phyloP scores from a whole-genome alignment of 2,113 vertebrate species.

The Pitta sordida region DNA sequence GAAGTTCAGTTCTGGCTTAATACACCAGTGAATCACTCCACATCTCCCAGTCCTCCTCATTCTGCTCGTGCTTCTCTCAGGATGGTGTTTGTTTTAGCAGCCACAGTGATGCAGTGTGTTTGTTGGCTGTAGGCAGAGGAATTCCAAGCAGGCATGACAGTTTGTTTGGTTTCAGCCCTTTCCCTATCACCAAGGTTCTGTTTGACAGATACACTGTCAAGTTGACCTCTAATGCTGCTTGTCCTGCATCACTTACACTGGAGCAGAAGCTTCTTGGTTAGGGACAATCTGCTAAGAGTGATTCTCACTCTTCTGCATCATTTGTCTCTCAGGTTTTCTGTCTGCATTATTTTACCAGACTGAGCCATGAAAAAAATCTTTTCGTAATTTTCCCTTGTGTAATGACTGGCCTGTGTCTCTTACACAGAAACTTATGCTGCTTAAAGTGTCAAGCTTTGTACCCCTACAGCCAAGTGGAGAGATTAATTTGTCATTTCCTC shows the following conservation, averaged over 20 bases:
- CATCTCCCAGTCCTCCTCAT: neutral
- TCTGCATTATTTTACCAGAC: neutral
- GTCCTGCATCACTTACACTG: neutral
- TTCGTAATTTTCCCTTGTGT: neutral
- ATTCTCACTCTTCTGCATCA: neutral
- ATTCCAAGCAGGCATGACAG: neutral
- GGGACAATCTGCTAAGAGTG: neutral
- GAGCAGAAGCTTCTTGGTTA: neutral
- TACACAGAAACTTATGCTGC: neutral
- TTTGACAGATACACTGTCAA: neutral
- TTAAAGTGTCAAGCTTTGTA: neutral
- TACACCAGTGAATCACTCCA: neutral
- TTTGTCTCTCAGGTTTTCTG: neutral
- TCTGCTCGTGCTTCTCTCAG: neutral
- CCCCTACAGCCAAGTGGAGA: neutral
- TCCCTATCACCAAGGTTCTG: neutral
- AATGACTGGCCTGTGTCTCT: neutral
- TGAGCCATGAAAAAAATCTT: neutral
- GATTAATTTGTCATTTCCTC: neutral
- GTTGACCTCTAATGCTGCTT: neutral
- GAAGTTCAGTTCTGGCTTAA: slow-evolving; percentile 6
- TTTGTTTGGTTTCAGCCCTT: neutral
- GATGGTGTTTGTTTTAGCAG: slow-evolving; percentile 25
- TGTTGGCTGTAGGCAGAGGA: slow-evolving; percentile 29
- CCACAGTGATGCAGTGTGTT: neutral